A percentile compares a stretch with the other conserved stretches of the same genome.
Conservation (phyloP, 2,113 vertebrate species). For the Eubucco bourcierii region DNA sequence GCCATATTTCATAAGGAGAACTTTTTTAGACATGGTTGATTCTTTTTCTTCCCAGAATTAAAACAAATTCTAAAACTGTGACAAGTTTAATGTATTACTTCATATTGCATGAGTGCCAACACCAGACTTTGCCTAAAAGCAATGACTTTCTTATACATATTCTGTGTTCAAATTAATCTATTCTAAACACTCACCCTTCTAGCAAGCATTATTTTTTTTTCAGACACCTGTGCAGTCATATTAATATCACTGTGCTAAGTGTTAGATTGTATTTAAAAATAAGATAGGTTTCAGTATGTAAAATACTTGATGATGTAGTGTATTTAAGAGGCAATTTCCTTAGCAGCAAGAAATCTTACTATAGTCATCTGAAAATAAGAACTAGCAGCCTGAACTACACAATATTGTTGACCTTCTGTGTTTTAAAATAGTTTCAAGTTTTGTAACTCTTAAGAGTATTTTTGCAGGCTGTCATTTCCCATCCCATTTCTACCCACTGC, state of each 20-base stretch:
- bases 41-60: neutral
- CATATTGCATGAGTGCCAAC: neutral
- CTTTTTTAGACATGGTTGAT: neutral
- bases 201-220: neutral
- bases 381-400: neutral
- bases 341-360: neutral
- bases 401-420: neutral
- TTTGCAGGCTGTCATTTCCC: neutral
- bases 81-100: constrained; percentile 4
- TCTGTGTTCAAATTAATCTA: neutral
- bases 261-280: neutral
- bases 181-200: neutral
- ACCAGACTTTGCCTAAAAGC: neutral
- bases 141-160: neutral
- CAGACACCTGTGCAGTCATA: neutral
- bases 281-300: neutral
- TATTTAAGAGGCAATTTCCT: neutral
- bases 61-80: constrained; percentile 4
- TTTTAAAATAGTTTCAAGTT: neutral
- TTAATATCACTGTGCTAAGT: neutral
- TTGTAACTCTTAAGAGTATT: neutral
- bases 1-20: neutral
- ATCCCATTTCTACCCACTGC: neutral
- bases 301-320: neutral
- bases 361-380: neutral